Conservation (phyloP, 2,888 invertebrate species). For the Diabrotica balteata region DNA sequence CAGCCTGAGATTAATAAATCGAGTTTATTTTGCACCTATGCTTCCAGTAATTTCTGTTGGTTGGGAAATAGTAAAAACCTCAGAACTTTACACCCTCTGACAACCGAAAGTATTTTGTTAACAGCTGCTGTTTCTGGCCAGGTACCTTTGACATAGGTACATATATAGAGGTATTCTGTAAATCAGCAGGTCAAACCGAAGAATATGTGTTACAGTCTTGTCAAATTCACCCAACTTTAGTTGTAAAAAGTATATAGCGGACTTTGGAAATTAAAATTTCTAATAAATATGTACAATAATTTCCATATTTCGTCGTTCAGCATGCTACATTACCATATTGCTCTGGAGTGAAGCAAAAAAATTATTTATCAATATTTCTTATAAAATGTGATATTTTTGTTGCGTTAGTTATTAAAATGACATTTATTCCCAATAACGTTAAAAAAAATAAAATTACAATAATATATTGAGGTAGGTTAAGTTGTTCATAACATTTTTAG, state of each 20-base stretch:
- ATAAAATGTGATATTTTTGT: too few species aligned
- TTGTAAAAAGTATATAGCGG: slow-evolving; percentile 47
- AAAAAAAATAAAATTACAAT: too few species aligned
- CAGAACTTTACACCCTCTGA: slow-evolving; percentile 51
- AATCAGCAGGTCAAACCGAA: slow-evolving; percentile 45
- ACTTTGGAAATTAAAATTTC: slow-evolving; percentile 19
- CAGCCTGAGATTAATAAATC: slow-evolving; percentile 31
- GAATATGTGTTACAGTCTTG: slow-evolving; percentile 51
- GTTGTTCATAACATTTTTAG: too few species aligned
- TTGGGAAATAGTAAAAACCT: slow-evolving; percentile 53
- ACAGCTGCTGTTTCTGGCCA: slow-evolving; percentile 69
- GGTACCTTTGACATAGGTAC: slow-evolving; percentile 74
- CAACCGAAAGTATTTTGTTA: slow-evolving; percentile 51
- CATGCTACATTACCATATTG: too few species aligned
- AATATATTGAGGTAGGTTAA: too few species aligned
- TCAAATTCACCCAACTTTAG: slow-evolving; percentile 54
- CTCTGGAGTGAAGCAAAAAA: too few species aligned
- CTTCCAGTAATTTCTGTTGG: slow-evolving; percentile 57
- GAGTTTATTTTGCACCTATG: slow-evolving; percentile 43
- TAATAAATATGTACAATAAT: slow-evolving; percentile 13
- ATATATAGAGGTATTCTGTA: slow-evolving; percentile 65
- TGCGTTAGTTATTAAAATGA: too few species aligned
- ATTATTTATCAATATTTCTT: too few species aligned
- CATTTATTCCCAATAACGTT: too few species aligned
- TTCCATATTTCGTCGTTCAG: too few species aligned